Base-by-base conservation (phyloP, 1,140 invertebrate species). In the Drosophila ercepeae region DNA sequence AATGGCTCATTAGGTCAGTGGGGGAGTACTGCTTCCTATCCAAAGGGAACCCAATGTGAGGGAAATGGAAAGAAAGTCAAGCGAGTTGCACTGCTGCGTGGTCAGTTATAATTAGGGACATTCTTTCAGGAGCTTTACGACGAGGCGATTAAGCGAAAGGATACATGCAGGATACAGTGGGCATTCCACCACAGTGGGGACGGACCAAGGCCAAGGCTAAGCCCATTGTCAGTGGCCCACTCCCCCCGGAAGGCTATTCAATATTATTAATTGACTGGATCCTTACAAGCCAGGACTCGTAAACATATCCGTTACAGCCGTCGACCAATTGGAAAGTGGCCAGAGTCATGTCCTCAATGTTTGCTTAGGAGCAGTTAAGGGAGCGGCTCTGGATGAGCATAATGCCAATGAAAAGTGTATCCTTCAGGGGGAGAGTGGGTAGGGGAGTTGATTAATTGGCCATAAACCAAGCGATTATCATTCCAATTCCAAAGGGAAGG, bases 1-100 rank as follows among this genome's bases (percentile, higher is more conserved):
- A 84, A 78, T 76, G 79, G 81, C 81, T 78, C 79, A 84, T 84
- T 84, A 84, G 79, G 79, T 86, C 81, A 86, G 46, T 84, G 59
- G 79, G 71, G 65, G 44, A 75, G 64, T 55, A 46, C 50, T 36
- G 44, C 44, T 29, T 14, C 42, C 13, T 5, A 41, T 59, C 65
- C 25, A 63, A 61, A 44, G 49, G 55, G 53, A 32, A 69, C n/a
- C n/a, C n/a, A 64, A 52, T 25, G 53, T 34, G 41, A 39, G 8
- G n/a, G 21, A 58, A 75, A 50, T 39, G 13, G 39, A 39, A 39
- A 39, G 49, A 78, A 69, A 52, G 70, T 46, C 79, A 83, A 83
- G 52, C 48, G 74, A 68, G 72, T 72, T 84, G 79, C 79, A 78
- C 61, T 75, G 61, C 79, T 81, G 79, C 81, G 81, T 84, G 79